Evolutionary conservation across 2,113 vertebrate species (phyloP), one percentile per base, ranked within the genome.

Genomic region (Embiotoca jacksoni): DNA sequence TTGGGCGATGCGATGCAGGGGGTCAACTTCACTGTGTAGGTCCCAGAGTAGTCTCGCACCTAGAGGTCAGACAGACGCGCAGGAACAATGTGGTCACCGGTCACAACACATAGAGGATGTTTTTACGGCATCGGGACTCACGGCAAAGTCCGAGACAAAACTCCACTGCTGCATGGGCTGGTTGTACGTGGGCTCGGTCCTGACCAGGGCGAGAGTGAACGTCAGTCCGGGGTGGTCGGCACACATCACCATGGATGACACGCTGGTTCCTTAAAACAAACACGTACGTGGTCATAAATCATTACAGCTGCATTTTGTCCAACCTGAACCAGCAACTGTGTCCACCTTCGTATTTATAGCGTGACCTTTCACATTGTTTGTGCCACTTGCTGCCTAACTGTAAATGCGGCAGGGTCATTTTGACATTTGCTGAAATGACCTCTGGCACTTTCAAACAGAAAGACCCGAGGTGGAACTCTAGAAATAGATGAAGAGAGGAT

Each of bases 151-250:
- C 0, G 95, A 96, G 60, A 94, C 76, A 59, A 95, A 96, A 67
- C 90, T 95, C 95, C 95, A 96, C 73, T 94, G 95, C 86, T 96
- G 95, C 92, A 93, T 92, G 59, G 95, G 94, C 83, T 94, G 94
- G 81, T 95, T 94, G 88, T 95, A 96, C 1, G 94, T 93, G 0
- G 90, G 91, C 85, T 95, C 92, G 0, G 94, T 95, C 72, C 84
- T 84, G 79, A 94, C 80, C 50, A 96, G 89, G 56, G 80, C 78
- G 6, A 95, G 88, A 0, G 92, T 94, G 80, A 96, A 96, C 0
- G 93, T 95, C 80, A 95, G 89, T 23, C 92, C 93, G 1, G 94
- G 92, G 77, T 94, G 95, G 80, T 95, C 94, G 4, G 92, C 89
- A 70, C 95, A 95, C 70, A 96, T 94, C 80, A 95, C 95, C 92